Evolutionary conservation across 2,797 vertebrate genomes (phyloP), one percentile per base, ranked within the genome.

Genomic region (Calcarius lapponicus): DNA sequence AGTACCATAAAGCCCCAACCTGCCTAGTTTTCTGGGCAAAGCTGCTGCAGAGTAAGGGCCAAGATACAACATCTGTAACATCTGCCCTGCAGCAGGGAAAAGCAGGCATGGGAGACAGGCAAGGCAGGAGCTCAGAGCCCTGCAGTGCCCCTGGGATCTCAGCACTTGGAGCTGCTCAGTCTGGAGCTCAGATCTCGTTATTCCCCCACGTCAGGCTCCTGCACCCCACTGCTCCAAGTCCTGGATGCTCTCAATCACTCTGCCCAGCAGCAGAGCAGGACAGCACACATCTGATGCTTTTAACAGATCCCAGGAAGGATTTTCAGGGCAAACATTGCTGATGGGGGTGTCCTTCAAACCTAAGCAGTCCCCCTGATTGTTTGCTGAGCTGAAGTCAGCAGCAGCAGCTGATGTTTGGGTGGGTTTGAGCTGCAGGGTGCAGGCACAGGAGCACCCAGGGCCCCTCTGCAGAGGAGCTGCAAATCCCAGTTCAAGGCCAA

Each of bases 291-390:
- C 20, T 32, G 56, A 7, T 10, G 25, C 2, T n/a, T n/a, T 32
- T 48, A 3, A 11, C 26, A 36, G 13, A 13, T 20, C 25, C 58
- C 40, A 5, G 65, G 64, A 60, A 26, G 67, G 40, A 53, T 60
- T 79, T n/a, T 75, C 62, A 36, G 67, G 57, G 28, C 50, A 38
- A 31, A 51, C 13, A 4, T 50, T 47, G 7, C 22, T 16, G 25
- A 13, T 11, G 26, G 45, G 16, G 32, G 2, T 8, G 9, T 24
- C 21, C 65, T 19, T 20, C 60, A 57, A 22, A 48, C 28, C n/a
- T 4, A 7, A 3, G 17, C 13, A 3, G 3, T 6, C 19, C 47
- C 26, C 5, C 2, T 50, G 0, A 24, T 34, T 21, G 8, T 32
- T 16, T 74, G 48, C 58, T 10, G 5, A 2, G 25, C 43, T 22